Evolutionary conservation across 2,113 vertebrate species (phyloP), one percentile per base, ranked within the genome.

Genomic region (Notarius quadriscutis): DNA sequence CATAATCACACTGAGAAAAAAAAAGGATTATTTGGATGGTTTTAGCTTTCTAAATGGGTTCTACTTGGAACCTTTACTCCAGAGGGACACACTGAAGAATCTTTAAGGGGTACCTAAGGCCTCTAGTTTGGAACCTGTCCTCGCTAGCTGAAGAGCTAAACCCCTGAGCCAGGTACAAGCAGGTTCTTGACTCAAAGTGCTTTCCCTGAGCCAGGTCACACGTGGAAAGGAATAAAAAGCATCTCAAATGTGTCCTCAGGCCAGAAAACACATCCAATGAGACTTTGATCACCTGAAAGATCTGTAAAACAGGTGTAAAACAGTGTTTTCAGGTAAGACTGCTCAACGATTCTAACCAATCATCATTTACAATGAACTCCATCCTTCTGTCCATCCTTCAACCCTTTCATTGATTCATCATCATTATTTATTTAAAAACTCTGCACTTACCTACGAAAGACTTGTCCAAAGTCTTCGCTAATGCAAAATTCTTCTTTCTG

Each of bases 401-500:
- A 17, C n/a, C 77, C 77, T 6, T 57, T 30, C 53, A 30, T 57
- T 7, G 7, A 79, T 79, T 55, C 15, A 41, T 41, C n/a, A 10
- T 55, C 27, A 65, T 55, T 57, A 75, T 48, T 85, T 48, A 81
- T 74, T 74, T 50, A 48, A 60, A 85, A 58, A n/a, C 15, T 12
- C 50, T 6, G 67, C 84, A 58, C 30, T 11, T 48, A 60, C 30
- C 5, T 11, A 72, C 58, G 18, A 72, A 57, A 84, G 20, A 12
- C 27, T 84, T 5, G 7, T 41, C 17, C 27, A 12, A 58, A 27
- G 72, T 30, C 77, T 30, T 5, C 75, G 17, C 71, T 74, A 74
- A 74, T 4, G 34, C 34, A 74, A 20, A 8, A 48, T 18, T 41
- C 71, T 10, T 18, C 34, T 9, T 48, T 74, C 71, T 74, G 71